phyloP scores from a whole-genome alignment of 2,797 vertebrate genomes.

The Schizopygopsis pylzovi region DNA sequence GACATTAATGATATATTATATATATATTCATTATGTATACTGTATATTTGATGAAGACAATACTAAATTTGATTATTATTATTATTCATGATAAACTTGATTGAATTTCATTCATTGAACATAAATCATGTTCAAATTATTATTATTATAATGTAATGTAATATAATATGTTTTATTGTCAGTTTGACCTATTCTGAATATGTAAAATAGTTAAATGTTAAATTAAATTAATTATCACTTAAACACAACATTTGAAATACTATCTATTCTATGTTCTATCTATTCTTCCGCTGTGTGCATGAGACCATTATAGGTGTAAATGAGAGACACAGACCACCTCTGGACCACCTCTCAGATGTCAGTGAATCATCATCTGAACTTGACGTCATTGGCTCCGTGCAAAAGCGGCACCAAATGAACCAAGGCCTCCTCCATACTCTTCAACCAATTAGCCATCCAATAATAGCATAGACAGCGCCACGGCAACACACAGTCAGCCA shows the following conservation, averaged over 20 bases:
- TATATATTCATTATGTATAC: background rate
- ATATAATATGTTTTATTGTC: background rate
- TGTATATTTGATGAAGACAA: too few species aligned
- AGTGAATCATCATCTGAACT: conserved; percentile 32
- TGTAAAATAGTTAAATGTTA: background rate
- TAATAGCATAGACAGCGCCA: conserved; percentile 48
- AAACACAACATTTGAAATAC: background rate
- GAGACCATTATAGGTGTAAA: conserved; percentile 23
- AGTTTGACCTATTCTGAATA: background rate
- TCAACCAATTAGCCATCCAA: conserved; percentile 52
- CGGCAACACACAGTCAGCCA: conserved; percentile 24
- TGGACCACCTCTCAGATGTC: conserved; percentile 30
- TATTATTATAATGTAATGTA: background rate
- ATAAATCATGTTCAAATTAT: background rate
- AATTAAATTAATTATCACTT: background rate
- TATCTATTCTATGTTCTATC: background rate
- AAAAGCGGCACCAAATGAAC: conserved; percentile 11
- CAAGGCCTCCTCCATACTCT: conserved; percentile 27
- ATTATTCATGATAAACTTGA: too few species aligned
- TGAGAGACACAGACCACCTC: conserved; percentile 27
- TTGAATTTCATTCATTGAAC: too few species aligned
- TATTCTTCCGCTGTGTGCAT: background rate
- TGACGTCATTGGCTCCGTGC: conserved; percentile 4
- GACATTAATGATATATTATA: background rate
- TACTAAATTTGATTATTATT: too few species aligned